Evolutionary conservation across 2,888 invertebrate species (phyloP).

Genomic region (Drosophila demipolita): DNA sequence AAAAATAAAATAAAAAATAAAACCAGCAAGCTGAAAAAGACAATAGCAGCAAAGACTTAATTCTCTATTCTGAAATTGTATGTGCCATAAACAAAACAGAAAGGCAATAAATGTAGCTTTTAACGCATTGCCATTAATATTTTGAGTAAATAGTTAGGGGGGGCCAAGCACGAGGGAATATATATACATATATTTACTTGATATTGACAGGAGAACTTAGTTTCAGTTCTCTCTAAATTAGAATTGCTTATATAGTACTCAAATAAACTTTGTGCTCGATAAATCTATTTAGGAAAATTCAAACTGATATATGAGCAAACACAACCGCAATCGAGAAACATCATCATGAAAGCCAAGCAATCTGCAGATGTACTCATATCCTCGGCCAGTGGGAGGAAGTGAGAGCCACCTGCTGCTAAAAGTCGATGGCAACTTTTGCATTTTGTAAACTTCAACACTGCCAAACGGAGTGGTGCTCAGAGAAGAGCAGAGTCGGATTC

Average conservation of each 20-base stretch:
- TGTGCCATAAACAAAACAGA: neutral
- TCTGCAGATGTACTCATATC: neutral
- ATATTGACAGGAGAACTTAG: neutral
- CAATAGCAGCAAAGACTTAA: neutral
- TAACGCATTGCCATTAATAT: neutral
- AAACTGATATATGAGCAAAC: neutral
- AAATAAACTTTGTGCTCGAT: neutral
- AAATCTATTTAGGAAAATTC: neutral
- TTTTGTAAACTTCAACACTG: conserved; percentile 60
- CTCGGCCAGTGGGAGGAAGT: neutral
- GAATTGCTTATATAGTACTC: neutral
- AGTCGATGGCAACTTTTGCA: conserved; percentile 46
- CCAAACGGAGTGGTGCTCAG: conserved; percentile 21
- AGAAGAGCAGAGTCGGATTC: neutral
- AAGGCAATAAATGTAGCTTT: neutral
- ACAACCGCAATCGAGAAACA: neutral
- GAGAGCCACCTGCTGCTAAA: conserved; percentile 26
- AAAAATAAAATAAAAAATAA: conserved; percentile 28
- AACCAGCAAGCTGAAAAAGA: neutral
- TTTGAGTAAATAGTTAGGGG: neutral
- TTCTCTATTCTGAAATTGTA: conserved; percentile 2
- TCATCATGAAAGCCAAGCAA: neutral
- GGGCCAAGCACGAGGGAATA: neutral
- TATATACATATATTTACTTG: neutral
- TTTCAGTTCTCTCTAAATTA: neutral